These are phyloP conservation scores for Bagarius yarrelli DNA, from an alignment of 2,113 vertebrate species.

Conservation along the genomic window DNA sequence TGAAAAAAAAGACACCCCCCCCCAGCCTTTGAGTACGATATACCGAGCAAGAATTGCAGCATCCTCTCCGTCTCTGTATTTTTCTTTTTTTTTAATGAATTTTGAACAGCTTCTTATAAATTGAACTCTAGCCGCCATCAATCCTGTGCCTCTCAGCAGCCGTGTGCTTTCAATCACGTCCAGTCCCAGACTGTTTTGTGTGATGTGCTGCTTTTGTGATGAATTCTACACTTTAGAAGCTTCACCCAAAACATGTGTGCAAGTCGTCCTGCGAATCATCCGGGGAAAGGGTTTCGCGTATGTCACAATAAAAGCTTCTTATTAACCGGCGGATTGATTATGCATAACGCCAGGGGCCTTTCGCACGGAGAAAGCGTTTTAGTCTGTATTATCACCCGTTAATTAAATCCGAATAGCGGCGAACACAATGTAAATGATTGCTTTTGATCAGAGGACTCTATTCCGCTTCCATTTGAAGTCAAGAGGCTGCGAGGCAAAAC, in stretches of 20 bases:
- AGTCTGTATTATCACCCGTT: constrained; percentile 48
- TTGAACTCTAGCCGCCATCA: constrained; percentile 47
- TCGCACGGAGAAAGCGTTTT: constrained; percentile 26
- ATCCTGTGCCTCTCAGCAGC: constrained; percentile 24
- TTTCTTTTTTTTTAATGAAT: constrained; percentile 10
- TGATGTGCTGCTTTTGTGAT: constrained; percentile 42
- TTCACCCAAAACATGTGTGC: constrained; percentile 42
- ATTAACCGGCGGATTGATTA: constrained; percentile 32
- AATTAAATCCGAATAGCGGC: constrained; percentile 50
- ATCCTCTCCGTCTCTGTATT: neutral
- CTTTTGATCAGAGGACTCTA: constrained; percentile 42
- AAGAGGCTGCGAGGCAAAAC: constrained; percentile 38
- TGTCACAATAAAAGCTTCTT: constrained; percentile 30
- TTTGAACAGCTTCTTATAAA: constrained; percentile 24
- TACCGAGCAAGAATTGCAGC: neutral
- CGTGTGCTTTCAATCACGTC: constrained; percentile 33
- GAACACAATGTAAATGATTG: constrained; percentile 48
- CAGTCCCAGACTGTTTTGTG: constrained; percentile 39
- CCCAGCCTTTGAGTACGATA: neutral
- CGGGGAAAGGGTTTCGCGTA: neutral
- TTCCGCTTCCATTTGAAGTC: constrained; percentile 39
- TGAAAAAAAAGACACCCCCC: neutral
- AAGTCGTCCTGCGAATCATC: constrained; percentile 41
- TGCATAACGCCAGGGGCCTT: constrained; percentile 23
- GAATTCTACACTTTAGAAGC: constrained; percentile 37